Evolutionary conservation across 1,140 invertebrate genomes (phyloP).

Genomic region (Neotoxoptera formosana): DNA sequence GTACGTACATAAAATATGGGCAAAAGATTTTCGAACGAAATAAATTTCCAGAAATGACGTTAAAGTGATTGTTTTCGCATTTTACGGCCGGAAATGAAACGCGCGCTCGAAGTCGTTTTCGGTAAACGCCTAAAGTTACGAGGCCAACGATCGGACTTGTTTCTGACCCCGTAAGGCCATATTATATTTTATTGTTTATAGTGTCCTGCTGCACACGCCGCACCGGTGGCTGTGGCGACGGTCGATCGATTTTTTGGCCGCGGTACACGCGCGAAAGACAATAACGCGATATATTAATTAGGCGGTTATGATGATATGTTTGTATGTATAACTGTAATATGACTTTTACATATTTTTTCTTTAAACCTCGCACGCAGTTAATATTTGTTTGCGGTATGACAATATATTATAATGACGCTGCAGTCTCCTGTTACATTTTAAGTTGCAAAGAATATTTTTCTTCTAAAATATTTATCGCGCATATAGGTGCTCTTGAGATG

Average conservation of each 20-base stretch:
- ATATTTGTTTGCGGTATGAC: not conserved
- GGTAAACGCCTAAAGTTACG: slow-evolving; percentile 4
- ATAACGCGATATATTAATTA: not conserved
- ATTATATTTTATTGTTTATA: not conserved
- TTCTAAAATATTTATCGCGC: too few species aligned
- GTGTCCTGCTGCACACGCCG: not conserved
- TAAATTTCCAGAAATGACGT: not conserved
- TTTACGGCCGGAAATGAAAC: not conserved
- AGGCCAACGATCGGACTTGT: not conserved
- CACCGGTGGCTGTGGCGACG: not conserved
- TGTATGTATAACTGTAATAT: too few species aligned
- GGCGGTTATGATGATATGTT: too few species aligned
- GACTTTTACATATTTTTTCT: not conserved
- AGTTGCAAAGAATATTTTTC: not conserved
- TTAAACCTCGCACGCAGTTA: not conserved
- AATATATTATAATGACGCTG: not conserved
- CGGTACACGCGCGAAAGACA: not conserved
- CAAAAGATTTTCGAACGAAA: not conserved
- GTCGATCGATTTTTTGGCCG: not conserved
- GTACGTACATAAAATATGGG: not conserved
- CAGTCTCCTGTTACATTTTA: not conserved
- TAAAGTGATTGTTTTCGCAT: not conserved
- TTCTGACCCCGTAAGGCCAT: not conserved
- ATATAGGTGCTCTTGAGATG: not conserved
- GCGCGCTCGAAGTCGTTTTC: not conserved